These are phyloP conservation scores for Bombus haemorrhoidalis DNA, from an alignment of 1,140 invertebrate genomes.

Conservation along the genomic window DNA sequence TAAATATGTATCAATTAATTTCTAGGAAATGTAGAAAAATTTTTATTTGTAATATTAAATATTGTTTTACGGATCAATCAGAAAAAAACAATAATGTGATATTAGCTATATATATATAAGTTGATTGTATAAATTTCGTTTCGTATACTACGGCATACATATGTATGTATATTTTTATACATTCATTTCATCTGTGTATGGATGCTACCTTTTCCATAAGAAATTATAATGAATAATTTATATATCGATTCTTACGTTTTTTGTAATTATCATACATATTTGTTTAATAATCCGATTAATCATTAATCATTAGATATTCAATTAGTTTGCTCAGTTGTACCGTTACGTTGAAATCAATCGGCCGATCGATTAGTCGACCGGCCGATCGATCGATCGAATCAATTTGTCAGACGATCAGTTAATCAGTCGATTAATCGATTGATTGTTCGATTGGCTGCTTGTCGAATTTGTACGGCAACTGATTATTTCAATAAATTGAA, in stretches of 20 bases:
- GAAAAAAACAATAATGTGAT: neutral
- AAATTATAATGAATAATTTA: neutral
- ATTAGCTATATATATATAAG: neutral
- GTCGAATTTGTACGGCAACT: conserved; percentile 2
- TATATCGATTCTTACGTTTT: neutral
- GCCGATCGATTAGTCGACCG: no score
- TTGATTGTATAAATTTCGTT: neutral
- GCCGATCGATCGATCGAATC: neutral
- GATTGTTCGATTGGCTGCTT: conserved; percentile 6
- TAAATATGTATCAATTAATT: neutral
- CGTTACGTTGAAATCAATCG: neutral
- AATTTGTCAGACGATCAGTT: neutral
- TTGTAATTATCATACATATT: neutral
- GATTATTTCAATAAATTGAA: neutral
- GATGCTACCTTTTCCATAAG: no score
- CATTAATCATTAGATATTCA: neutral
- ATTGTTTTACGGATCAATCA: neutral
- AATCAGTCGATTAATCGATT: conserved; percentile 15
- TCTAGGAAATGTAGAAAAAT: neutral
- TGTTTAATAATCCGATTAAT: neutral
- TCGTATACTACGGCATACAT: neutral
- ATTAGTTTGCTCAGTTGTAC: neutral
- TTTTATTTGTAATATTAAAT: neutral
- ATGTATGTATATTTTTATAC: neutral
- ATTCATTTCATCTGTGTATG: neutral